Evolutionary conservation across 2,113 vertebrate species (phyloP).

Genomic region (Manacus vitellinus): DNA sequence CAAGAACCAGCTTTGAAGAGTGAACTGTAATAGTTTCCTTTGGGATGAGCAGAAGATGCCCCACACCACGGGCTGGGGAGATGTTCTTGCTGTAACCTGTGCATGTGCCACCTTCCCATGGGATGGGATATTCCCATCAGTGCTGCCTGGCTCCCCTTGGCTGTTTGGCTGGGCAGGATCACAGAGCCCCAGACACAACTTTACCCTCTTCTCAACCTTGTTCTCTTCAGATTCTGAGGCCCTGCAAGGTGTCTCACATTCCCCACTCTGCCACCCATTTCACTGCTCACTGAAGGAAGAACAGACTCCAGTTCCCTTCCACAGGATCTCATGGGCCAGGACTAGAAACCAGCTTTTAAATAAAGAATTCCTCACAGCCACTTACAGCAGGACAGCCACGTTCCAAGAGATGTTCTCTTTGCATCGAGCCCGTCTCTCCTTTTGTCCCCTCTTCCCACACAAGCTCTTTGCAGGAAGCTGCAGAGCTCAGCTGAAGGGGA

Average conservation of each 20-base stretch:
- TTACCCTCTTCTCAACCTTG: background rate
- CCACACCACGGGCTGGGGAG: accelerated
- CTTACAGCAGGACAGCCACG: background rate
- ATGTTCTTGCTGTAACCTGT: background rate
- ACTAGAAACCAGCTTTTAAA: background rate
- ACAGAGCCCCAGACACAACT: background rate
- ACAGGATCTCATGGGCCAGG: background rate
- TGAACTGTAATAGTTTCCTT: background rate
- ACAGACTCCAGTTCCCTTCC: background rate
- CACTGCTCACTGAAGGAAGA: background rate
- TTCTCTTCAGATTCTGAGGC: background rate
- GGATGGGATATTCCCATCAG: accelerated
- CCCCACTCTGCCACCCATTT: background rate
- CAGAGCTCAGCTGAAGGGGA: background rate
- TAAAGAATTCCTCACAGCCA: background rate
- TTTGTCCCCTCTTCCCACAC: background rate
- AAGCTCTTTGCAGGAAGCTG: background rate
- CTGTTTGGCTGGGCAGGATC: background rate
- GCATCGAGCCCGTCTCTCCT: accelerated
- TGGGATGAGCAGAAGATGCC: background rate
- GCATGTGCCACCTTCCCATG: accelerated
- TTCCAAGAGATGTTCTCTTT: background rate
- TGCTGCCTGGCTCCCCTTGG: background rate
- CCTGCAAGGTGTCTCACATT: background rate
- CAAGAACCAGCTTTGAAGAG: background rate